phyloP scores from a whole-genome alignment of 2,888 invertebrate genomes.

The Salticus scenicus region DNA sequence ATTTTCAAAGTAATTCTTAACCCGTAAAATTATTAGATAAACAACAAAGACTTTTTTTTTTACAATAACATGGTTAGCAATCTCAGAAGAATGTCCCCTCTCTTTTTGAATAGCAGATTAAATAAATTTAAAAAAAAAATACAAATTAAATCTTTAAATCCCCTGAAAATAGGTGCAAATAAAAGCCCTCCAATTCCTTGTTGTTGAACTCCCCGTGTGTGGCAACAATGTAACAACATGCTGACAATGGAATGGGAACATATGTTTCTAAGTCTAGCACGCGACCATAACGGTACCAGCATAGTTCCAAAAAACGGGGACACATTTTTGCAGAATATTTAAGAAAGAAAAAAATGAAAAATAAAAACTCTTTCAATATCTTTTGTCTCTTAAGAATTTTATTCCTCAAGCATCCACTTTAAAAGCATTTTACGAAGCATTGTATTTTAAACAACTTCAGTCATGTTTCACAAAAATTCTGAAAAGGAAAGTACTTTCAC shows the following conservation, averaged over 20 bases:
- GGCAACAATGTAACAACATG: constrained; percentile 2
- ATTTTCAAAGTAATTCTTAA: too few relatives aligned
- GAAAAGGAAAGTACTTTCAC: neutral
- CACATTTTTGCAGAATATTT: neutral
- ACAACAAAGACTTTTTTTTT: too few relatives aligned
- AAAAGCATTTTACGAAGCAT: too few relatives aligned
- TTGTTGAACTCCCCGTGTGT: neutral
- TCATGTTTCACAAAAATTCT: neutral
- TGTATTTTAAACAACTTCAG: too few relatives aligned
- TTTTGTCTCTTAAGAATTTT: neutral
- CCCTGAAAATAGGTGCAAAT: neutral
- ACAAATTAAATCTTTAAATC: constrained; percentile 12
- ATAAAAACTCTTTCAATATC: neutral
- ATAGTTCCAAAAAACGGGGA: constrained; percentile 2
- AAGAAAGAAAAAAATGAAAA: neutral
- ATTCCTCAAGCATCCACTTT: neutral
- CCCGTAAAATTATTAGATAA: too few relatives aligned
- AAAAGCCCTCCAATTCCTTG: neutral
- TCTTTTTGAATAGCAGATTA: too few relatives aligned
- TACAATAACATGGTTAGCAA: too few relatives aligned
- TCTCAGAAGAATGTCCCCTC: too few relatives aligned
- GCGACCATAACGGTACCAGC: constrained; percentile 17
- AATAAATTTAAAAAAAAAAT: too few relatives aligned
- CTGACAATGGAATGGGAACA: constrained; percentile 2
- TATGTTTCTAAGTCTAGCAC: neutral